Percentiles rank a stretch among this genome's conserved stretches.
phyloP scores from a whole-genome alignment of 2,113 vertebrate species.

The Chaetorhynchus papuensis region DNA sequence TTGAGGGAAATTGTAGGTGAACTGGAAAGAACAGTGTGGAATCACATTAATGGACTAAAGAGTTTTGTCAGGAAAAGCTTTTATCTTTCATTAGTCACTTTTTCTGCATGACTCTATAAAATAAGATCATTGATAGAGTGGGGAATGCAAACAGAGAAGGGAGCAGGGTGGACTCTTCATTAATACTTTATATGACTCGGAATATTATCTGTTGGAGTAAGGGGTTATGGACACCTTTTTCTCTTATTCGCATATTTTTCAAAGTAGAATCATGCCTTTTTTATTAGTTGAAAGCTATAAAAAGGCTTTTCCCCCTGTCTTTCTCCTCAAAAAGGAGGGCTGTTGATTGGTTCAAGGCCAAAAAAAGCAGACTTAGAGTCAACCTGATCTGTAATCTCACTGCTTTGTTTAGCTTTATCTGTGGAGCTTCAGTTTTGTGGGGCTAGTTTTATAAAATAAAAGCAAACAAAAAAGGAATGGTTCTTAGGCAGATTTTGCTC shows the following conservation, averaged over 20 bases:
- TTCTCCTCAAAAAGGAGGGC: neutral
- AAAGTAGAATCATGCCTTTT: neutral
- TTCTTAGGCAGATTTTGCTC: neutral
- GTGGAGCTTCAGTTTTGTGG: neutral
- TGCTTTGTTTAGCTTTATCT: slow-evolving; percentile 2
- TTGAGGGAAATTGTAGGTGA: neutral
- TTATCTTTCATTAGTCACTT: neutral
- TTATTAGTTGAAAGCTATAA: slow-evolving; percentile 1
- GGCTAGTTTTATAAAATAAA: neutral
- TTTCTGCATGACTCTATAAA: neutral
- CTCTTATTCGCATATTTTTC: neutral
- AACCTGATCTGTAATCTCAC: neutral
- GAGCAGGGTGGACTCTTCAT: neutral
- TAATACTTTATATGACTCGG: neutral
- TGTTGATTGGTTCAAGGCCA: neutral
- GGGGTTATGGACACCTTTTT: neutral
- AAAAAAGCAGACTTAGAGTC: neutral
- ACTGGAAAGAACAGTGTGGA: neutral
- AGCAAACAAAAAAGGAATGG: neutral
- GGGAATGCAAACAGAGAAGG: neutral
- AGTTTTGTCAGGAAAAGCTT: neutral
- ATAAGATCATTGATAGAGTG: neutral
- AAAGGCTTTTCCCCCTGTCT: neutral
- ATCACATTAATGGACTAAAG: neutral
- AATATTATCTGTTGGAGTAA: neutral